phyloP scores from a whole-genome alignment of 1,140 invertebrate genomes.

The Cephus cinctus region DNA sequence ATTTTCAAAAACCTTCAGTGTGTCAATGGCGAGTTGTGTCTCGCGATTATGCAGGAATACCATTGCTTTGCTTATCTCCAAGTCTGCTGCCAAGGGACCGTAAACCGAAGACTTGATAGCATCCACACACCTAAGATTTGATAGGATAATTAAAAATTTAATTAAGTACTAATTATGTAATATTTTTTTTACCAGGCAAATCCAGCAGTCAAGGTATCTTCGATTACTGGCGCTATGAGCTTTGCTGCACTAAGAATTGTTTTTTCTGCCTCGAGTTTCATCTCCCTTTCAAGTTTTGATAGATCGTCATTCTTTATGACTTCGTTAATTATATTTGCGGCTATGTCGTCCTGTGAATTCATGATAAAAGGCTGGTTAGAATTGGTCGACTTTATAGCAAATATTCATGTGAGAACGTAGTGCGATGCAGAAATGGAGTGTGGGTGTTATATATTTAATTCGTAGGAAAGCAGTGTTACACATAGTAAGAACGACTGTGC shows the following conservation, averaged over 20 bases:
- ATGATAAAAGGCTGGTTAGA: too few species aligned
- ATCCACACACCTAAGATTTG: conserved; percentile 67
- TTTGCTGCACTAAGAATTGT: conserved; percentile 89
- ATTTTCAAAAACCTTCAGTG: conserved; percentile 86
- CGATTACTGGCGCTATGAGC: conserved; percentile 85
- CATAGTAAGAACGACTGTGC: not conserved
- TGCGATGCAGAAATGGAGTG: too few species aligned
- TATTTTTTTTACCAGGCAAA: conserved; percentile 45
- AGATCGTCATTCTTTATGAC: conserved; percentile 80
- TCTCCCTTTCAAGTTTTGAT: conserved; percentile 72
- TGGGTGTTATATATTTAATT: too few species aligned
- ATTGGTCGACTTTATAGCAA: too few species aligned
- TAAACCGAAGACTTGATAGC: conserved; percentile 79
- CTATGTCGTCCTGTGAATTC: conserved; percentile 65
- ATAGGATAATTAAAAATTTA: conserved; percentile 10
- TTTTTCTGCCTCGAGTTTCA: conserved; percentile 77
- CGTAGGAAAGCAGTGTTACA: too few species aligned
- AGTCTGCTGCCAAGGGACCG: conserved; percentile 76
- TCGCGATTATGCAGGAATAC: conserved; percentile 86
- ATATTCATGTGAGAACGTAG: too few species aligned
- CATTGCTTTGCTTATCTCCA: conserved; percentile 93
- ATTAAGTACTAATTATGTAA: conserved; percentile 5
- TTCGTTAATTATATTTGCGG: conserved; percentile 72
- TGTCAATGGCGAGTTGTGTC: conserved; percentile 79
- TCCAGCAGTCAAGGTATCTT: conserved; percentile 75